Percentiles rank a stretch among this genome's conserved stretches.
These are phyloP conservation scores for Drosophila neotestacea DNA, from an alignment of 2,888 invertebrate genomes.

Conservation along the genomic window DNA sequence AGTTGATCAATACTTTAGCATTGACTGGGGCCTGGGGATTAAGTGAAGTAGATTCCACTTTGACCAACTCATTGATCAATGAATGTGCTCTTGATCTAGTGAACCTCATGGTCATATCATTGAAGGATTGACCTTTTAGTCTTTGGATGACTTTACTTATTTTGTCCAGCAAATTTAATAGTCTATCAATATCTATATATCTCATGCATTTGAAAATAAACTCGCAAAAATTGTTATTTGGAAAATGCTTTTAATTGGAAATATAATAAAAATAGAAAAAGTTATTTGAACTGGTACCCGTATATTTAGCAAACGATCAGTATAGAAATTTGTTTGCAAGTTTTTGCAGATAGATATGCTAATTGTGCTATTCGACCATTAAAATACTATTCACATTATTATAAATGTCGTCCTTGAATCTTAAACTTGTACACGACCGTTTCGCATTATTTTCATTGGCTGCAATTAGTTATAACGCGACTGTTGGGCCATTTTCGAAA, in stretches of 20 bases:
- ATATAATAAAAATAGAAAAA: constrained; percentile 13
- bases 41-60: constrained; percentile 19
- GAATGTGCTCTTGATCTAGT: constrained; percentile 8
- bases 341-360: constrained; percentile 16
- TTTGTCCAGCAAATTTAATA: not conserved
- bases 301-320: not conserved
- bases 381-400: constrained; percentile 30
- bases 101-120: too few species aligned
- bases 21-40: constrained; percentile 18
- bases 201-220: too few species aligned
- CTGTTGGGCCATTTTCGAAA: constrained; percentile 43
- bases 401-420: constrained; percentile 51
- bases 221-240: not conserved
- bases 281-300: constrained; percentile 10
- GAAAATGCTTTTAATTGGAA: not conserved
- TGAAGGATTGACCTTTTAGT: not conserved
- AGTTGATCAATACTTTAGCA: not conserved
- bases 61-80: constrained; percentile 8
- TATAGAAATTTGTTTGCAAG: constrained; percentile 1
- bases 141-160: not conserved
- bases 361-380: constrained; percentile 33
- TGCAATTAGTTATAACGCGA: constrained; percentile 44
- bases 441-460: constrained; percentile 41
- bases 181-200: too few species aligned
- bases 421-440: constrained; percentile 32